Conservation (phyloP, 1,140 invertebrate genomes). For the Drosophila fuyamai region DNA sequence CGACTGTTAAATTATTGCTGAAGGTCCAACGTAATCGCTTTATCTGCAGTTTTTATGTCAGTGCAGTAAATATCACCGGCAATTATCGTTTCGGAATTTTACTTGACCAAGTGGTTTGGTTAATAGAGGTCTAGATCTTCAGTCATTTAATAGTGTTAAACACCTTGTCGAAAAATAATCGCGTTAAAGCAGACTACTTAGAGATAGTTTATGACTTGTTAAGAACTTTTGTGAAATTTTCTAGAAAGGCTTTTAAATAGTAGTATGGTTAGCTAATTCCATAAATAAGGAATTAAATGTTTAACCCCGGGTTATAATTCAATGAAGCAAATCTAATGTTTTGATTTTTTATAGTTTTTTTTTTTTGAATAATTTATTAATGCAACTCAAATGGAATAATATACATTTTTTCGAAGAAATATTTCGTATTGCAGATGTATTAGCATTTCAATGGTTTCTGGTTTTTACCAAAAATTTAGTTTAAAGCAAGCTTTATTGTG, state of each 20-base stretch:
- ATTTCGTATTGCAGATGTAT: not conserved
- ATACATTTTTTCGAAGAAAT: not conserved
- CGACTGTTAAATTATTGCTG: slow-evolving; percentile 7
- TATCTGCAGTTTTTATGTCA: slow-evolving; percentile 8
- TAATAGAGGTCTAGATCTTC: not conserved
- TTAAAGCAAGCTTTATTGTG: too few relatives aligned
- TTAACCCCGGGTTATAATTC: not conserved
- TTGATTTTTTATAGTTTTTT: not conserved
- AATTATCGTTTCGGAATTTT: not conserved
- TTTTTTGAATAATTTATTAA: not conserved
- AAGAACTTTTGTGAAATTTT: not conserved
- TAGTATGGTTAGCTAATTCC: too few relatives aligned
- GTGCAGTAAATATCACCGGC: slow-evolving; percentile 11
- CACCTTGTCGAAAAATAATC: not conserved
- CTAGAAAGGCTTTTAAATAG: not conserved
- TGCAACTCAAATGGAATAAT: too few relatives aligned
- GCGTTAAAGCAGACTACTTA: not conserved
- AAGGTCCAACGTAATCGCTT: slow-evolving; percentile 11
- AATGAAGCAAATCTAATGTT: not conserved
- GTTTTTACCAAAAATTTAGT: not conserved
- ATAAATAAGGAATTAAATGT: too few relatives aligned
- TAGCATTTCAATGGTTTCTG: not conserved
- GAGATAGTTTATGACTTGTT: not conserved
- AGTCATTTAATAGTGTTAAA: not conserved
- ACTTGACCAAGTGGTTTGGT: not conserved